Percentiles rank a stretch among this genome's conserved stretches.
Evolutionary conservation across 2,113 vertebrate species (phyloP).

Genomic region (Amphilophus citrinellus): DNA sequence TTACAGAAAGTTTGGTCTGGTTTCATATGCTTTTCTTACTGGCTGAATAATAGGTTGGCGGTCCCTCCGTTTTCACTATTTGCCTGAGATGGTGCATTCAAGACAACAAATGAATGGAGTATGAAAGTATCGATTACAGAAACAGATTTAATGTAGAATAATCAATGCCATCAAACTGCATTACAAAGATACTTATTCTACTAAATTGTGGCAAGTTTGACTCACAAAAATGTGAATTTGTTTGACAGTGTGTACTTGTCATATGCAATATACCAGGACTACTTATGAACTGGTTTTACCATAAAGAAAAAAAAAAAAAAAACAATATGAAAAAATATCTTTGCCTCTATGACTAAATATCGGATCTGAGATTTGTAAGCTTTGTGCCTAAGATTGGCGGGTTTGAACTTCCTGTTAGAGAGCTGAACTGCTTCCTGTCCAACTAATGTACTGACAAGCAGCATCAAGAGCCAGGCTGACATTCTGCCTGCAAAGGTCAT

Average conservation of each 20-base stretch:
- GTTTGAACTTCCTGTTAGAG: slow-evolving; percentile 46
- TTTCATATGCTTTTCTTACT: background rate
- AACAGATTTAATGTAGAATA: background rate
- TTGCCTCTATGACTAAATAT: background rate
- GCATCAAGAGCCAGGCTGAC: slow-evolving; percentile 93
- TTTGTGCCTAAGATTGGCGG: background rate
- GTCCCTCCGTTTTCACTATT: background rate
- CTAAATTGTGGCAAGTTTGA: background rate
- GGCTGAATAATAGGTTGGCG: background rate
- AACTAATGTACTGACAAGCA: slow-evolving; percentile 86
- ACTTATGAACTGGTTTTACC: slow-evolving; percentile 7
- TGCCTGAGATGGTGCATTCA: background rate
- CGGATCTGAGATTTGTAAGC: background rate
- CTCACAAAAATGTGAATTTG: background rate
- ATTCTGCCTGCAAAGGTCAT: slow-evolving; percentile 84
- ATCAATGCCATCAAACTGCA: background rate
- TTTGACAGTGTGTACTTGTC: background rate
- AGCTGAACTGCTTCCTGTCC: slow-evolving; percentile 52
- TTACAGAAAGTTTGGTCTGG: background rate
- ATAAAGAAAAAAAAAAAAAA: background rate
- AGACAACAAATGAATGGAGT: background rate
- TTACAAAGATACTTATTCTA: background rate
- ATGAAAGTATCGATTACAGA: background rate
- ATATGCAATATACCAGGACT: background rate
- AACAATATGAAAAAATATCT: background rate